These are phyloP conservation scores for Cololabis saira DNA, from an alignment of 2,113 vertebrate genomes.

Conservation along the genomic window DNA sequence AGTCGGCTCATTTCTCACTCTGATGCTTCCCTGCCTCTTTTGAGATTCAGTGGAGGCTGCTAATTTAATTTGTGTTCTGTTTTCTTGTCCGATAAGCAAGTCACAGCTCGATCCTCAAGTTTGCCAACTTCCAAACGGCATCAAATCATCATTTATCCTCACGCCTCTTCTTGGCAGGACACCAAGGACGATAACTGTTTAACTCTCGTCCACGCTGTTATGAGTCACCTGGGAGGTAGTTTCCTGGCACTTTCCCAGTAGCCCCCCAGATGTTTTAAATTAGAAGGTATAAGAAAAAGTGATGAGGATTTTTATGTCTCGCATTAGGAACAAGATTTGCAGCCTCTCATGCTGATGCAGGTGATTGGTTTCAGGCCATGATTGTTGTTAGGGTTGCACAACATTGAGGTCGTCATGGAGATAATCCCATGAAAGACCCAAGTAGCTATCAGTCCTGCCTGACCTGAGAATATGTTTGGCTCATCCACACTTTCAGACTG, in stretches of 20 bases:
- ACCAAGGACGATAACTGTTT: neutral
- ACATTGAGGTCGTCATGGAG: neutral
- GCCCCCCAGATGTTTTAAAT: slow-evolving; percentile 3
- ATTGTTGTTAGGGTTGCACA: neutral
- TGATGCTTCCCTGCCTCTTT: slow-evolving; percentile 4
- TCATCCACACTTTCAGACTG: too few species aligned
- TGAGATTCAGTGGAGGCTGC: slow-evolving; percentile 28
- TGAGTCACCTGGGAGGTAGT: neutral
- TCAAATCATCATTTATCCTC: neutral
- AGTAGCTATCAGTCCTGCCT: neutral
- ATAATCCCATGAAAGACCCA: neutral
- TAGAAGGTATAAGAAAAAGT: neutral
- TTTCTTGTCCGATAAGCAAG: slow-evolving; percentile 29
- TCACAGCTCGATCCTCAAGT: slow-evolving; percentile 9
- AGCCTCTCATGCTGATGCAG: neutral
- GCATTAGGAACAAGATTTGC: slow-evolving; percentile 1
- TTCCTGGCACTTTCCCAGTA: too few species aligned
- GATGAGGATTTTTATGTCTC: neutral
- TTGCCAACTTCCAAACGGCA: neutral
- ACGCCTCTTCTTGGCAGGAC: neutral
- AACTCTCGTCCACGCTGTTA: neutral
- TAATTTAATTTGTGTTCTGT: slow-evolving; percentile 19
- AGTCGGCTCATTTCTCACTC: neutral
- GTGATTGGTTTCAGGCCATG: neutral
- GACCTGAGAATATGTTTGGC: too few species aligned